A percentile compares a stretch with the other conserved stretches of the same genome.
phyloP scores from a whole-genome alignment of 2,888 invertebrate genomes.

The Nemotelus nigrinus region DNA sequence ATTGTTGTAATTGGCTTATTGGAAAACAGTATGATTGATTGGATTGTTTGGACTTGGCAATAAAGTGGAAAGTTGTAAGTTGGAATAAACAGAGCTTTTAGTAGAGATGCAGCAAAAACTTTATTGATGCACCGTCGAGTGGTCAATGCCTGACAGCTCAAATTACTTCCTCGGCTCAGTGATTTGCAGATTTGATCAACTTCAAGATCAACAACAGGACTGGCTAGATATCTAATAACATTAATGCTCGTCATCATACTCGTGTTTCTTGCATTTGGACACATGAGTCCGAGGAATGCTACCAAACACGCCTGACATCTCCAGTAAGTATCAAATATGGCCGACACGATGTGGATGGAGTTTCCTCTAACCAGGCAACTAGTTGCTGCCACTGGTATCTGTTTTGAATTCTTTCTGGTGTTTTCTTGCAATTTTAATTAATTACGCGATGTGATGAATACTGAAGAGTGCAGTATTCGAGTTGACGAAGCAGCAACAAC shows the following conservation, averaged over 20 bases:
- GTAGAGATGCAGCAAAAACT: background rate
- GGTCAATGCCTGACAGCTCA: background rate
- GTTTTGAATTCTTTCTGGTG: background rate
- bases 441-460: constrained; percentile 8
- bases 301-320: too few relatives aligned
- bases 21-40: background rate
- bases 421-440: constrained; percentile 1
- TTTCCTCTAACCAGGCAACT: constrained; percentile 8
- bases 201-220: background rate
- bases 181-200: background rate
- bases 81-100: too few relatives aligned
- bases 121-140: background rate
- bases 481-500: background rate
- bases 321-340: background rate
- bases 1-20: background rate
- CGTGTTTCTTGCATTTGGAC: too few relatives aligned
- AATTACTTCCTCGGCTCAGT: background rate
- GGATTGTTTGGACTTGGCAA: background rate
- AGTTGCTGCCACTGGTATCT: background rate
- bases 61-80: too few relatives aligned
- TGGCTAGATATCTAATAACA: too few relatives aligned
- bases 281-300: too few relatives aligned
- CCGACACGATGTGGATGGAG: background rate
- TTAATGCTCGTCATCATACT: too few relatives aligned
- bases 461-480: background rate